A percentile compares a stretch with the other conserved stretches of the same genome.
These are phyloP conservation scores for Hiodon alosoides DNA, from an alignment of 2,113 vertebrate species.

Conservation along the genomic window DNA sequence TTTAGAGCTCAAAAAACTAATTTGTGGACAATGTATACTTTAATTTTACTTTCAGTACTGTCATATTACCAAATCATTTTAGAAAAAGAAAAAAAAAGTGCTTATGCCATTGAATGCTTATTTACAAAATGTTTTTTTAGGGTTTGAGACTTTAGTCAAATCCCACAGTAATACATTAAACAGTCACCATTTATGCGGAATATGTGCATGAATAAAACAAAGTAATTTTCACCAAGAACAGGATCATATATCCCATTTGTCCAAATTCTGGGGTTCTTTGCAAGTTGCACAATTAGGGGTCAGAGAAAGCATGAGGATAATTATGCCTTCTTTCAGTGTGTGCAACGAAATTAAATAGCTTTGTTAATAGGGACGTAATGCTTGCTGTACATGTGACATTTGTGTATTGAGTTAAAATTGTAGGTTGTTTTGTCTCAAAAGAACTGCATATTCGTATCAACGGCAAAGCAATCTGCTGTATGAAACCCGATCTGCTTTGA, in stretches of 20 bases:
- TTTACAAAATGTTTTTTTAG: background rate
- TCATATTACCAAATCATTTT: too few relatives aligned
- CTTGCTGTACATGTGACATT: constrained; percentile 4
- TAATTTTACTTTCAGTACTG: too few relatives aligned
- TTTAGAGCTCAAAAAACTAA: too few relatives aligned
- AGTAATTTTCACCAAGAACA: background rate
- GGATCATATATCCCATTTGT: background rate
- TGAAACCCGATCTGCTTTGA: constrained; percentile 50
- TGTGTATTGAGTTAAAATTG: constrained; percentile 1
- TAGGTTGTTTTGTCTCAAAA: constrained; percentile 18
- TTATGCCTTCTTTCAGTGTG: background rate
- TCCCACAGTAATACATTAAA: background rate
- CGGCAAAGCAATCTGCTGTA: constrained; percentile 44
- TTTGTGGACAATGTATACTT: too few relatives aligned
- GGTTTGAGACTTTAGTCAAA: background rate
- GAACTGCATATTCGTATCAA: constrained; percentile 40
- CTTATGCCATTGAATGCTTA: too few relatives aligned
- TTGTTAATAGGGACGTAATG: constrained; percentile 15
- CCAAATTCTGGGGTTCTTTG: background rate
- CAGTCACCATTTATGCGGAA: background rate
- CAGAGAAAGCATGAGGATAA: constrained; percentile 5
- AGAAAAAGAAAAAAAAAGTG: too few relatives aligned
- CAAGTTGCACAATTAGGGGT: constrained; percentile 8
- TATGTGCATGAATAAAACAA: background rate
- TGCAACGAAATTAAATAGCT: constrained; percentile 15